Evolutionary conservation across 2,113 vertebrate genomes (phyloP).

Genomic region (Channa maculata): DNA sequence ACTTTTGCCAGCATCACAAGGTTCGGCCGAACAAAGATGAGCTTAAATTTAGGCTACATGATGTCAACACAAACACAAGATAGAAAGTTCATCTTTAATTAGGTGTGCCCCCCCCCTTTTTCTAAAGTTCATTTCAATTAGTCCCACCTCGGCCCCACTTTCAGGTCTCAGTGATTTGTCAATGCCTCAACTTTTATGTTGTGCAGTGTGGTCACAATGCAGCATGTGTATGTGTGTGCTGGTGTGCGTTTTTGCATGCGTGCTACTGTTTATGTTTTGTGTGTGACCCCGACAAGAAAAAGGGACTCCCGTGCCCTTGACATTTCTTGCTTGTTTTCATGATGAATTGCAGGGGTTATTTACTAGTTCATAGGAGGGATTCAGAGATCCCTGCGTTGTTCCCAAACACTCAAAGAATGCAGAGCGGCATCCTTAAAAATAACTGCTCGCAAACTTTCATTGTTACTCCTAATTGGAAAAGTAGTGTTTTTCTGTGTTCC

Average conservation of each 20-base stretch:
- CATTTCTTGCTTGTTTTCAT: slow-evolving; percentile 78
- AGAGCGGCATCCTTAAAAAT: slow-evolving; percentile 57
- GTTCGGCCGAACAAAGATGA: slow-evolving; percentile 74
- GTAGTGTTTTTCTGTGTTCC: not conserved
- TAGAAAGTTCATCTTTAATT: slow-evolving; percentile 93
- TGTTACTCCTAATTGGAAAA: slow-evolving; percentile 12
- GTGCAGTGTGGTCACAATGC: slow-evolving; percentile 62
- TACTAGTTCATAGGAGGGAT: slow-evolving; percentile 69
- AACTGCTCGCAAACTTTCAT: slow-evolving; percentile 53
- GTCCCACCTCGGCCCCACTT: slow-evolving; percentile 84
- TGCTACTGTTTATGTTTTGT: slow-evolving; percentile 72
- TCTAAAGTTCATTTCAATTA: slow-evolving; percentile 97
- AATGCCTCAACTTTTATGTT: slow-evolving; percentile 72
- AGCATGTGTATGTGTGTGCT: slow-evolving; percentile 43
- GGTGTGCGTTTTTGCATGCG: slow-evolving; percentile 54
- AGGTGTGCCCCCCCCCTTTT: slow-evolving; percentile 79
- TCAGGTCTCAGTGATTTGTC: slow-evolving; percentile 83
- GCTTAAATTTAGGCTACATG: slow-evolving; percentile 86
- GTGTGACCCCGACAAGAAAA: slow-evolving; percentile 70
- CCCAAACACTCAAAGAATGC: slow-evolving; percentile 58
- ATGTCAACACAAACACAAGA: slow-evolving; percentile 86
- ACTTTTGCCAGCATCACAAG: slow-evolving; percentile 67
- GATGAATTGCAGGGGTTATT: slow-evolving; percentile 80
- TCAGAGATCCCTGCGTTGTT: slow-evolving; percentile 68
- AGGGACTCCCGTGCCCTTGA: slow-evolving; percentile 80